Base-by-base conservation (phyloP, 1,140 invertebrate genomes). In the Ostrea edulis region DNA sequence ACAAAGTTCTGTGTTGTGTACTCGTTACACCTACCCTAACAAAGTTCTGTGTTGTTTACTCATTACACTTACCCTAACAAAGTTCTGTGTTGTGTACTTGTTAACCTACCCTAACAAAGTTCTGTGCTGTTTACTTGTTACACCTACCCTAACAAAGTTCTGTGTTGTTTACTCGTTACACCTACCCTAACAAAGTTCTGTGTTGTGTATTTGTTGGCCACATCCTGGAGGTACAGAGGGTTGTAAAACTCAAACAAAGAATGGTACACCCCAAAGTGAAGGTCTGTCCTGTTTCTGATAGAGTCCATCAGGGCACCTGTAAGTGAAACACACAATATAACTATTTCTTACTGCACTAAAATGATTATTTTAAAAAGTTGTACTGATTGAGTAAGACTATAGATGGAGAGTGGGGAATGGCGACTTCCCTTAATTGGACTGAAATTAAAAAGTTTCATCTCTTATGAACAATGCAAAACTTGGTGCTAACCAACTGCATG, bases 221-320 rank as follows among this genome's bases (percentile, higher is more conserved):
- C 97, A 92, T 98, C 98, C 51, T 96, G 92, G 35, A 97, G 91
- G 94, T 97, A 98, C 44, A 98, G 94, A 0, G 98, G 98, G 95
- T 99, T 97, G 92, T 96, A 99, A 98, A 98, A 98, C 94, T 99
- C 98, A 93, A 97, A 98, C 17, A 98, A 92, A 0, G 98, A 98
- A 93, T 98, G 97, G 93, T 98, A 99, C 0, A 98, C 94, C 1
- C 98, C 98, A 95, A 98, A 98, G 65, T 94, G 93, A 2, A 96
- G 84, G 44, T 93, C 91, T 51, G 93, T 94, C 25, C 86, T 90
- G n/a, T 92, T 92, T 35, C 93, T 88, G 8, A 96, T 94, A 8
- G 95, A 93, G 44, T 82, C 89, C 8, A 95, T 94, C 44, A 95
- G 90, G 29, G 95, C 95, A n/a, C 95, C 95, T 95, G 8, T 53